phyloP scores from a whole-genome alignment of 2,797 vertebrate genomes.

The Brachymystax lenok region DNA sequence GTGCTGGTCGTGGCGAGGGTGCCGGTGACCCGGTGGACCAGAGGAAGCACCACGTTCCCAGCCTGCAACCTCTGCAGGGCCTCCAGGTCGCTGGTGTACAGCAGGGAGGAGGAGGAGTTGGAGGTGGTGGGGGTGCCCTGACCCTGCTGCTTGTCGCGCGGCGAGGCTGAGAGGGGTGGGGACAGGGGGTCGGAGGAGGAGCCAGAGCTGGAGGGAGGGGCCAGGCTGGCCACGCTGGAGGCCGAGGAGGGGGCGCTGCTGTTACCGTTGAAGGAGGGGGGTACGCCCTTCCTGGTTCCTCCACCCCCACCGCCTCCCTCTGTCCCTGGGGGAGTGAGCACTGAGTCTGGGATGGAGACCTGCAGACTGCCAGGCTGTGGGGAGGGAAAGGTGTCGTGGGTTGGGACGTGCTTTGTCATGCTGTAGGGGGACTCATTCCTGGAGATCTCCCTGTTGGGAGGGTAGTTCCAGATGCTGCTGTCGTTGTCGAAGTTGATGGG shows the following conservation, averaged over 20 bases:
- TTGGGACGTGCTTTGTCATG: slow-evolving; percentile 86
- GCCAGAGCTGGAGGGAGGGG: slow-evolving; percentile 64
- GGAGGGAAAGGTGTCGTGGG: slow-evolving; percentile 89
- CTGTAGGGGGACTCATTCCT: slow-evolving; percentile 97
- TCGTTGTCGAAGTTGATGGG: slow-evolving; percentile 99
- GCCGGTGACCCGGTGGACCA: slow-evolving; percentile 94
- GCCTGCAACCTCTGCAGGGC: slow-evolving; percentile 95
- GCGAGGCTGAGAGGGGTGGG: slow-evolving; percentile 96
- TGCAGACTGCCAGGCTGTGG: slow-evolving; percentile 85
- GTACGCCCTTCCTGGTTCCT: slow-evolving; percentile 59
- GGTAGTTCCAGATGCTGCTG: slow-evolving; percentile 99
- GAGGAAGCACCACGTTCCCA: slow-evolving; percentile 91
- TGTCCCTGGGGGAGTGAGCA: slow-evolving; percentile 93
- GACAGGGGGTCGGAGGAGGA: slow-evolving; percentile 90
- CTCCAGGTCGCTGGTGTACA: slow-evolving; percentile 95
- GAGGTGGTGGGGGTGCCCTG: slow-evolving; percentile 86
- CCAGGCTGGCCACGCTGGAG: slow-evolving; percentile 72
- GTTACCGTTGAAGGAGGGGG: slow-evolving; percentile 76
- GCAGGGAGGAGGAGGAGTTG: slow-evolving; percentile 83
- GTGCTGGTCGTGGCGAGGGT: slow-evolving; percentile 86
- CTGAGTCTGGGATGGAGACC: slow-evolving; percentile 94
- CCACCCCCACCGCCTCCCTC: slow-evolving; percentile 80
- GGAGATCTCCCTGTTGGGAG: slow-evolving; percentile 97
- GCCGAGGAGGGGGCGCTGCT: slow-evolving; percentile 83
- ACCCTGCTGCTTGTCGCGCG: slow-evolving; percentile 93